phyloP scores from a whole-genome alignment of 2,888 invertebrate genomes.

The Scaptomyza reducta region DNA sequence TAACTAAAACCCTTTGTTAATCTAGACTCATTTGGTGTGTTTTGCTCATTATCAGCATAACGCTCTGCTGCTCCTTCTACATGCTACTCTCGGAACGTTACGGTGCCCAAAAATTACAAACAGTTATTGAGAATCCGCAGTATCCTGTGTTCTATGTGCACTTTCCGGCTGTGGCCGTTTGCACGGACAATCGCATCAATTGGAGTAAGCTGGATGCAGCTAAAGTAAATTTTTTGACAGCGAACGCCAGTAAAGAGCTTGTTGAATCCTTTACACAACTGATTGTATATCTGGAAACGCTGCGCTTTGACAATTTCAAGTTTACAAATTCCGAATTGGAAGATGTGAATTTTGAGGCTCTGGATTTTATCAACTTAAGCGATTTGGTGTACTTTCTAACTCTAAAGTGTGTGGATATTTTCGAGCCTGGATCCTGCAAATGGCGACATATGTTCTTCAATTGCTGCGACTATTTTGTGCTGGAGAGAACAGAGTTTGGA shows the following conservation, averaged over 20 bases:
- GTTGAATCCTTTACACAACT: slow-evolving; percentile 66
- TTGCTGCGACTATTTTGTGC: slow-evolving; percentile 84
- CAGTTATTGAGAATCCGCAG: slow-evolving; percentile 82
- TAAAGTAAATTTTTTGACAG: slow-evolving; percentile 70
- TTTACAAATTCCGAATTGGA: slow-evolving; percentile 61
- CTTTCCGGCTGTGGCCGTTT: slow-evolving; percentile 82
- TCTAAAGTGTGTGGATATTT: slow-evolving; percentile 82
- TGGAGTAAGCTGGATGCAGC: slow-evolving; percentile 79
- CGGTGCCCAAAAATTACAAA: slow-evolving; percentile 74
- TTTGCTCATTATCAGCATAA: slow-evolving; percentile 71
- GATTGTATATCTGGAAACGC: slow-evolving; percentile 69
- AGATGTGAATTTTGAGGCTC: slow-evolving; percentile 74
- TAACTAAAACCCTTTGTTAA: background rate
- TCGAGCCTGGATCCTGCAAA: slow-evolving; percentile 79
- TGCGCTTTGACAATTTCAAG: slow-evolving; percentile 80
- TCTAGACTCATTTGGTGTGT: slow-evolving; percentile 78
- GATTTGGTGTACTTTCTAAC: slow-evolving; percentile 64
- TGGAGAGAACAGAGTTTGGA: slow-evolving; percentile 84
- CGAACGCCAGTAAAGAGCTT: slow-evolving; percentile 59
- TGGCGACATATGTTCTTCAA: slow-evolving; percentile 83
- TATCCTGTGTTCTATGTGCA: slow-evolving; percentile 81
- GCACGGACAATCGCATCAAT: slow-evolving; percentile 81
- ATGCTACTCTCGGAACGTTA: slow-evolving; percentile 73
- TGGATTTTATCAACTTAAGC: slow-evolving; percentile 75
- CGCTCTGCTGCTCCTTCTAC: slow-evolving; percentile 67